These are phyloP conservation scores for Zaprionus capensis DNA, from an alignment of 1,140 invertebrate genomes.

Conservation along the genomic window DNA sequence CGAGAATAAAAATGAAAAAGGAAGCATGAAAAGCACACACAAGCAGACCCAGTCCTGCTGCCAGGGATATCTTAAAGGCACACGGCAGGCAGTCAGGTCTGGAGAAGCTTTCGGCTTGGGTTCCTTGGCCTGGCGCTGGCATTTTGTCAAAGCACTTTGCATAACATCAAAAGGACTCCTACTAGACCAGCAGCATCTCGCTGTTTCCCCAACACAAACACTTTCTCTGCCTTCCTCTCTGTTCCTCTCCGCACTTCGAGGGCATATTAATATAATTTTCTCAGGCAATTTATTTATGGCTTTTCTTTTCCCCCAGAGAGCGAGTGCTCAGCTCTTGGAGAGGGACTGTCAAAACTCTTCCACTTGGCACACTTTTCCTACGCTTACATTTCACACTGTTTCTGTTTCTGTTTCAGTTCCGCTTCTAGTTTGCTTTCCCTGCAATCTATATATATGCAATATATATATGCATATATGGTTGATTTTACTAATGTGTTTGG, in stretches of 20 bases:
- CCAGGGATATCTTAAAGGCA: constrained; percentile 30
- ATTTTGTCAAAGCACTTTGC: constrained; percentile 68
- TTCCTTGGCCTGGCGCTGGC: constrained; percentile 54
- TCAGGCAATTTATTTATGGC: constrained; percentile 41
- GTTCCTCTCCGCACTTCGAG: constrained; percentile 31
- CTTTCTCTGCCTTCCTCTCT: neutral
- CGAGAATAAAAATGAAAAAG: constrained; percentile 2
- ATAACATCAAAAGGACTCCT: constrained; percentile 48
- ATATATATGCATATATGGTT: constrained; percentile 47
- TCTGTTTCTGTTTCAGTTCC: constrained; percentile 18
- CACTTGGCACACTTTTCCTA: constrained; percentile 62
- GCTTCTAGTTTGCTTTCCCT: constrained; percentile 1
- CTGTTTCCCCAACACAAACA: neutral
- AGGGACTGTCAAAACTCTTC: constrained; percentile 35
- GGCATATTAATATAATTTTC: constrained; percentile 51
- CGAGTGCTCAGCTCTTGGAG: neutral
- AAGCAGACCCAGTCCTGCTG: constrained; percentile 33
- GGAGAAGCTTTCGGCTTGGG: constrained; percentile 24
- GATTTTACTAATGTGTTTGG: constrained; percentile 28
- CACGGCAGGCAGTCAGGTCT: constrained; percentile 17
- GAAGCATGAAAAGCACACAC: constrained; percentile 5
- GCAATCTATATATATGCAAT: constrained; percentile 6
- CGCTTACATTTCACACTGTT: constrained; percentile 60
- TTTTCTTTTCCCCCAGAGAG: neutral
- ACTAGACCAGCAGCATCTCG: constrained; percentile 33